Evolutionary conservation across 2,113 vertebrate species (phyloP).

Genomic region (Leuciscus idus): DNA sequence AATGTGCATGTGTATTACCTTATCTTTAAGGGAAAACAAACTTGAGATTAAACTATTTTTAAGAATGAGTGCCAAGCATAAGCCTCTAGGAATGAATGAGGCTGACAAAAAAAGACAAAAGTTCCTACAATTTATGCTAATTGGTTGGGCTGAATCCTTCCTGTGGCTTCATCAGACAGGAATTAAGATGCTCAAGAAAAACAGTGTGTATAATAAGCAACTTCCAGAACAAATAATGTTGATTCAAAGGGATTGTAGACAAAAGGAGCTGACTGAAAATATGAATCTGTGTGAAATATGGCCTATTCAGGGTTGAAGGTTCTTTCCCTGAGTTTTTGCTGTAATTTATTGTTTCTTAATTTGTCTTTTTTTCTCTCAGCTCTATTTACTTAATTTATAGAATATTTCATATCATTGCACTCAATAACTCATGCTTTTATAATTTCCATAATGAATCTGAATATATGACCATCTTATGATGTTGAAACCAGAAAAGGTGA

Average conservation of each 20-base stretch:
- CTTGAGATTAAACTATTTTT: conserved; percentile 37
- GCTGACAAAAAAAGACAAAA: conserved; percentile 32
- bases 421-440: conserved; percentile 41
- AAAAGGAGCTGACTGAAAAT: conserved; percentile 38
- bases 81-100: conserved; percentile 5
- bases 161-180: neutral
- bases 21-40: conserved; percentile 49
- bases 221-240: conserved; percentile 36
- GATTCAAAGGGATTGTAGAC: conserved; percentile 53
- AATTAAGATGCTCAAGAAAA: conserved; percentile 36
- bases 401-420: conserved; percentile 43
- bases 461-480: conserved; percentile 23
- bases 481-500: conserved; percentile 34
- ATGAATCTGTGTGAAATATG: conserved; percentile 42
- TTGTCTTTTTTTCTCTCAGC: conserved; percentile 39
- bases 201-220: conserved; percentile 25
- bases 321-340: conserved; percentile 39
- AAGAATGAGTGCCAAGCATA: conserved; percentile 38
- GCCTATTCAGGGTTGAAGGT: conserved; percentile 41
- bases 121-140: conserved; percentile 43
- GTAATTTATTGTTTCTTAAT: conserved; percentile 47
- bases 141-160: conserved; percentile 25
- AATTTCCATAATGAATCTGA: conserved; percentile 23
- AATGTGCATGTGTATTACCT: conserved; percentile 57
- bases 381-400: conserved; percentile 45